These are phyloP conservation scores for Drosophila colorata DNA, from an alignment of 2,888 invertebrate species.

Conservation along the genomic window DNA sequence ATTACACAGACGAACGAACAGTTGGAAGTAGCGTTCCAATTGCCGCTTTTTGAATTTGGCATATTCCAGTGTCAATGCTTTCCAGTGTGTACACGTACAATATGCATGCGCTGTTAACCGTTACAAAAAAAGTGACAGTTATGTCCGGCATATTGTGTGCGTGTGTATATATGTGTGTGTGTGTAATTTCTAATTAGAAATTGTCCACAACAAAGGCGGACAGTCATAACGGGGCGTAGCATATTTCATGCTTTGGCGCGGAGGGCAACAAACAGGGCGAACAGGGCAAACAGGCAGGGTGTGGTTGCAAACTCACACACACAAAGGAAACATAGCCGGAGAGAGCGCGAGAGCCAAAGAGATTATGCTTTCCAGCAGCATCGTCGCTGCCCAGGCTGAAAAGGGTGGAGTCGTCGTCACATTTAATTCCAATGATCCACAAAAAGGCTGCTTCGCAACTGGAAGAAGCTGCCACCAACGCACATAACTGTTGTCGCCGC, in stretches of 20 bases:
- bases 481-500: constrained; percentile 49
- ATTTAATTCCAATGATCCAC: constrained; percentile 79
- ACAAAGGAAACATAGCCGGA: constrained; percentile 18
- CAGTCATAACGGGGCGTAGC: constrained; percentile 49
- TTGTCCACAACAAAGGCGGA: constrained; percentile 67
- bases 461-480: constrained; percentile 57
- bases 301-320: constrained; percentile 63
- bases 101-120: constrained; percentile 54
- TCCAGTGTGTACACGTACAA: constrained; percentile 62
- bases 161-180: constrained; percentile 28
- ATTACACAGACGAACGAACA: constrained; percentile 49
- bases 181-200: constrained; percentile 75
- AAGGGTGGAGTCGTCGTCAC: constrained; percentile 73
- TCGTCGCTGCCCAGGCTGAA: constrained; percentile 61
- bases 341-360: constrained; percentile 38
- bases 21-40: constrained; percentile 62
- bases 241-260: constrained; percentile 73
- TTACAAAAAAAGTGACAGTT: constrained; percentile 72
- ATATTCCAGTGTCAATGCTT: constrained; percentile 65
- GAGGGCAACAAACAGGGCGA: constrained; percentile 43
- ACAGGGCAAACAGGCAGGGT: constrained; percentile 59
- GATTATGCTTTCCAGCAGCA: constrained; percentile 68
- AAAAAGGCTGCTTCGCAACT: constrained; percentile 66
- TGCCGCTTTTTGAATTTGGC: constrained; percentile 75
- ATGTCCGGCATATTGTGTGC: constrained; percentile 60